A percentile compares a stretch with the other conserved stretches of the same genome.
phyloP scores from a whole-genome alignment of 2,797 vertebrate genomes.

The Rhabdomys pumilio region DNA sequence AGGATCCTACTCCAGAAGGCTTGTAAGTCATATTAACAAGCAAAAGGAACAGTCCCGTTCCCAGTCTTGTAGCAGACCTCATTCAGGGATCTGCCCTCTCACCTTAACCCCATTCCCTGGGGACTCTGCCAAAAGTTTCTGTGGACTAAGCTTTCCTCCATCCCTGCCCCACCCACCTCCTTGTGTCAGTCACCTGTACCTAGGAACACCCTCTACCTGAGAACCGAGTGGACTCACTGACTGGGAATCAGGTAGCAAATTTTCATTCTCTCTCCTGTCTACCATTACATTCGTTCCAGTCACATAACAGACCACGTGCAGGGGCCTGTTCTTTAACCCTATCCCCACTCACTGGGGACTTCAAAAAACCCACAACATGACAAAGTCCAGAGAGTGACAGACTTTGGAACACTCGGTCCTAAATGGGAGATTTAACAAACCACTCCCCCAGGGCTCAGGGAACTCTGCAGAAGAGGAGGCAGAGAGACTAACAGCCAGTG shows the following conservation, averaged over 20 bases:
- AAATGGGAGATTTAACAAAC: not conserved
- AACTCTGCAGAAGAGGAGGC: not conserved
- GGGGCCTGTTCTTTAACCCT: not conserved
- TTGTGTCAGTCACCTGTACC: not conserved
- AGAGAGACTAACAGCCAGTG: not conserved
- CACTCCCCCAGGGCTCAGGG: not conserved
- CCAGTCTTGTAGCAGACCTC: not conserved
- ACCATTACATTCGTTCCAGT: not conserved
- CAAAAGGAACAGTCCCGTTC: not conserved
- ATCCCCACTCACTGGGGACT: no score
- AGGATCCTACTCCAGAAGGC: not conserved
- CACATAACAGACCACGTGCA: not conserved
- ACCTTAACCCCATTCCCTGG: not conserved
- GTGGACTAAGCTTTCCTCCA: not conserved
- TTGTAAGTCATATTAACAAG: not conserved
- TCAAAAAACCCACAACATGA: not conserved
- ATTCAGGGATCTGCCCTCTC: not conserved
- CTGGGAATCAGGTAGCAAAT: not conserved
- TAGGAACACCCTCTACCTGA: not conserved
- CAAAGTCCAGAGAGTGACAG: not conserved
- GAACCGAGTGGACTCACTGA: not conserved
- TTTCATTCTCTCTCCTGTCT: not conserved
- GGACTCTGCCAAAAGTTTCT: not conserved
- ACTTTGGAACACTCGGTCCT: not conserved
- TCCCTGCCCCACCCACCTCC: not conserved